Evolutionary conservation across 1,140 invertebrate genomes (phyloP).

Genomic region (Drosophila kikkawai): DNA sequence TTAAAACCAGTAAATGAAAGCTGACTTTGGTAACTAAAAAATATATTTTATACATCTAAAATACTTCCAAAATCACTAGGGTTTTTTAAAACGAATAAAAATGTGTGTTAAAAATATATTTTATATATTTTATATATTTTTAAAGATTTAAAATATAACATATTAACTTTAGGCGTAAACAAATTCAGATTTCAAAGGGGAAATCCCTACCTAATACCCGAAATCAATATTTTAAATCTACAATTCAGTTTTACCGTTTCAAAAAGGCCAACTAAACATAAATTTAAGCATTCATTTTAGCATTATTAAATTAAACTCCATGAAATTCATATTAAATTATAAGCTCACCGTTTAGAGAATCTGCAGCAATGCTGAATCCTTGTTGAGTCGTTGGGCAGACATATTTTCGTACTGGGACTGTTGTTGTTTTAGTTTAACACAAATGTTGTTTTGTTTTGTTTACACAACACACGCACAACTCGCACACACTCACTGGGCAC

Average conservation of each 20-base stretch:
- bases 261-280: neutral
- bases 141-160: no score
- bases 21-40: no score
- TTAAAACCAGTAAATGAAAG: no score
- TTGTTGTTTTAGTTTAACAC: slow-evolving; percentile 30
- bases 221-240: neutral
- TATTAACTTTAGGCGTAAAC: no score
- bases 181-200: neutral
- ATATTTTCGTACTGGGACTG: slow-evolving; percentile 32
- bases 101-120: no score
- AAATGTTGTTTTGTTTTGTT: slow-evolving; percentile 45
- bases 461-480: slow-evolving; percentile 33
- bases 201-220: neutral
- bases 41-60: no score
- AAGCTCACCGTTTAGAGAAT: slow-evolving; percentile 61
- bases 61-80: no score
- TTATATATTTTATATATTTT: no score
- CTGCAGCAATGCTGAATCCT: slow-evolving; percentile 33
- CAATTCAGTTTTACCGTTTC: neutral
- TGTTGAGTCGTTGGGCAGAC: slow-evolving; percentile 58
- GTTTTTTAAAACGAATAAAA: no score
- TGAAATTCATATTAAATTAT: neutral
- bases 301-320: neutral
- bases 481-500: slow-evolving; percentile 17
- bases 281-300: neutral